Evolutionary conservation across 2,113 vertebrate genomes (phyloP), one percentile per base, ranked within the genome.

Genomic region (Salminus brasiliensis): DNA sequence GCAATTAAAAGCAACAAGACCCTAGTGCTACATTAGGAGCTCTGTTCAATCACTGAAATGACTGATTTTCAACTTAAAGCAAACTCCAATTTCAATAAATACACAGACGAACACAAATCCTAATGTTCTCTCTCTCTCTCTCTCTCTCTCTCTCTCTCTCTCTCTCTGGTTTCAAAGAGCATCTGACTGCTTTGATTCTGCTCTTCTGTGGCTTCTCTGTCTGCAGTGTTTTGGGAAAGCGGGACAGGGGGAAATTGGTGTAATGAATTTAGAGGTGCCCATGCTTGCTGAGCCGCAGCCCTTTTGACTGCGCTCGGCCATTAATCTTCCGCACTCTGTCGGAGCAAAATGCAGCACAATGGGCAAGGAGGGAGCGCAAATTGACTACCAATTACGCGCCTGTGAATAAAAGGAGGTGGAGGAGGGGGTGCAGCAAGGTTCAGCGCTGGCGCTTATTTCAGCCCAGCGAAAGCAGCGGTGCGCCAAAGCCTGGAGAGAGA

Each of bases 291-390:
- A 93, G 91, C 89, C 91, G 88, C 89, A 86, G 88, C 93, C 91
- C 91, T 91, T 91, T 89, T 55, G 90, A 90, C 92, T 92, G 92
- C 90, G 91, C 89, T 86, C 85, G 83, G 89, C 92, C 93, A 94
- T 94, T 94, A 93, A 94, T 94, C 93, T 93, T 94, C 93, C 93
- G 91, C 93, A 94, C 93, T 94, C 93, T 94, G 93, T 94, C 93
- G 93, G 90, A 94, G 90, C 90, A 92, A 93, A 93, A 93, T 93
- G 91, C 91, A 91, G 87, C 92, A 93, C 93, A 94, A 94, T 93
- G 91, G 92, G 91, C 89, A 89, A 89, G 92, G 93, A 91, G 93
- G 93, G 92, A 92, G 92, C 91, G 92, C 91, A 91, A 93, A 94
- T 94, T 94, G 92, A 94, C 93, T 94, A 92, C 93, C 93, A 94